Evolutionary conservation across 2,113 vertebrate species (phyloP), one percentile per base, ranked within the genome.

Genomic region (Parotia lawesii): DNA sequence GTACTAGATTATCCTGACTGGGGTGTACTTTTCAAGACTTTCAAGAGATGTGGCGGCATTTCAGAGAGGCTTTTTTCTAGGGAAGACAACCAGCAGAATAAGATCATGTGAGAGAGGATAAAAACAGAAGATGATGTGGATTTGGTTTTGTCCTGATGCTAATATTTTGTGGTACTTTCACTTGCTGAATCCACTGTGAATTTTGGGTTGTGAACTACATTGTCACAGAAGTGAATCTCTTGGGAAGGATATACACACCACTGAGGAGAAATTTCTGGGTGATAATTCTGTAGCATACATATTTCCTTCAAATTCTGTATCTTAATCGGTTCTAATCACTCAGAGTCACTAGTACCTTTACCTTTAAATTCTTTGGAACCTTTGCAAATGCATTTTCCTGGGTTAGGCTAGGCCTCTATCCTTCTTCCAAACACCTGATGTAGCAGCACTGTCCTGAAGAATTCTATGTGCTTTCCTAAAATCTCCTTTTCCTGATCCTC

Each of bases 161-260:
- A 0, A 0, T 33, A 58, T 67, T 77, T 82, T 2, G 3, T 3
- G 2, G 33, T 64, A 28, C 6, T 47, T 71, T 85, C 44, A 58
- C 29, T 40, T 50, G 6, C 29, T 71, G 37, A 85, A 29, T 3
- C 1, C 0, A 2, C 28, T 50, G 42, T 37, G n/a, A 33, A 22
- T 42, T 82, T 23, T 15, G 13, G 11, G 14, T 62, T 87, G 23
- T 58, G 29, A 67, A 19, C 5, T 23, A 35, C 28, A 10, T 23
- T 75, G 35, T 48, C 21, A 56, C 4, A 9, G 11, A 25, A 51
- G 3, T 45, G 5, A n/a, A 47, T 15, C 21, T 60, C 1, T 33
- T 48, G 29, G 33, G 19, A 85, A 31, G 17, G 61, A 31, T 40
- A 31, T 40, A 57, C 5, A 5, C 8, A 15, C 0, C 17, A 5